Conservation (phyloP, 2,113 vertebrate genomes). For the Seriola dumerili region DNA sequence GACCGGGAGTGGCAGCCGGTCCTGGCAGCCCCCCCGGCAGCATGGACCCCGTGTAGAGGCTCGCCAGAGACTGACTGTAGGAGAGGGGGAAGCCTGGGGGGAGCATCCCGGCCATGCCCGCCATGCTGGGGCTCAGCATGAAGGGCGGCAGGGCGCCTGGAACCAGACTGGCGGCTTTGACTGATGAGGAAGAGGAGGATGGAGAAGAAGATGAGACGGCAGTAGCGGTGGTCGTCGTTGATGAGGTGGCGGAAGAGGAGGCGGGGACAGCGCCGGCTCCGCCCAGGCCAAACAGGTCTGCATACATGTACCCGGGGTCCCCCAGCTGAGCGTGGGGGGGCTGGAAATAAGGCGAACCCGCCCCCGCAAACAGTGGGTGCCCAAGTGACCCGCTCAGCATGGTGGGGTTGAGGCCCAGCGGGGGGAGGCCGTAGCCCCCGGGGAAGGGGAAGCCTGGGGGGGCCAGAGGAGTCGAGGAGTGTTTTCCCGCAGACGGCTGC, state of each 20-base stretch:
- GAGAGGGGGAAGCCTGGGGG: conserved; percentile 89
- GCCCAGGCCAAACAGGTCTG: conserved; percentile 83
- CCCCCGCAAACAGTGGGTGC: conserved; percentile 90
- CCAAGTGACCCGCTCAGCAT: conserved; percentile 89
- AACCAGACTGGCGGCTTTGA: conserved; percentile 87
- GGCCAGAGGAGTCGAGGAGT: conserved; percentile 83
- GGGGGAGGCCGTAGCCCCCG: conserved; percentile 89
- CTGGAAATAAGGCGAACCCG: conserved; percentile 90
- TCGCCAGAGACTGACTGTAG: conserved; percentile 91
- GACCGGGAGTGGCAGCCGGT: conserved; percentile 86
- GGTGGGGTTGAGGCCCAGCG: conserved; percentile 89
- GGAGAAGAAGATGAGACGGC: conserved; percentile 78
- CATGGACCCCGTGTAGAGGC: conserved; percentile 77
- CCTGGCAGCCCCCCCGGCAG: conserved; percentile 86
- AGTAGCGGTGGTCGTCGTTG: conserved; percentile 77
- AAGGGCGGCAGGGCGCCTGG: conserved; percentile 89
- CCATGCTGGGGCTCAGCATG: conserved; percentile 87
- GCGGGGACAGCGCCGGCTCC: conserved; percentile 42
- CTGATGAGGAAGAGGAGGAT: conserved; percentile 82
- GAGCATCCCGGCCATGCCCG: conserved; percentile 89
- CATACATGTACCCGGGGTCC: conserved; percentile 90
- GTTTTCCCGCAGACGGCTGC: conserved; percentile 84
- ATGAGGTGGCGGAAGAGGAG: conserved; percentile 88
- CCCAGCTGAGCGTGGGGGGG: conserved; percentile 87
- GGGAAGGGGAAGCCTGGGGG: conserved; percentile 89